Evolutionary conservation across 2,797 vertebrate genomes (phyloP).

Genomic region (Acanthurus leucopareius): DNA sequence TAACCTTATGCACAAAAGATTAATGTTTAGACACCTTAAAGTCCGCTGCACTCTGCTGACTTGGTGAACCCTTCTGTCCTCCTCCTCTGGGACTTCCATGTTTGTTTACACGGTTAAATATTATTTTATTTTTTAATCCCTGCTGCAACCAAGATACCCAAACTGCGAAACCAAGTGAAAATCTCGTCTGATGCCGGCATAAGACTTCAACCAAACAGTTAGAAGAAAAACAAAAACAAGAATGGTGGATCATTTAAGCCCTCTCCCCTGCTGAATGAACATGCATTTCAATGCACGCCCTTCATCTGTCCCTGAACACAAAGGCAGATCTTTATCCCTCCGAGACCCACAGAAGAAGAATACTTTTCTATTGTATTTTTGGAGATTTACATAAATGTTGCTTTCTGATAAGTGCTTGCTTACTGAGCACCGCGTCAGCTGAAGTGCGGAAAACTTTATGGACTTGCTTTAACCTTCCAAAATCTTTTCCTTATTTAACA

Average conservation of each 20-base stretch:
- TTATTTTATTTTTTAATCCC: conserved; percentile 24
- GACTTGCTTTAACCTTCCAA: conserved; percentile 42
- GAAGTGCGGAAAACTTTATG: conserved; percentile 25
- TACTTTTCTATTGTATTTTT: conserved; percentile 29
- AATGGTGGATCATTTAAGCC: conserved; percentile 25
- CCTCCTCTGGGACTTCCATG: background rate
- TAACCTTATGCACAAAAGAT: too few relatives aligned
- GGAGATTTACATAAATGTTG: conserved; percentile 55
- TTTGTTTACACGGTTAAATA: conserved; percentile 36
- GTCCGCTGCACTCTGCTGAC: conserved; percentile 14
- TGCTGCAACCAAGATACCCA: background rate
- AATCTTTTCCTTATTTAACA: conserved; percentile 13
- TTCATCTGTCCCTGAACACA: conserved; percentile 64
- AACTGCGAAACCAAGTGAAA: conserved; percentile 25
- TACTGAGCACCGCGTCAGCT: conserved; percentile 24
- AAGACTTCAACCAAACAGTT: conserved; percentile 19
- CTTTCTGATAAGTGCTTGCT: conserved; percentile 55
- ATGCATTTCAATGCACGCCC: conserved; percentile 34
- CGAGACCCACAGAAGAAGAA: conserved; percentile 45
- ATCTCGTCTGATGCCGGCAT: conserved; percentile 1
- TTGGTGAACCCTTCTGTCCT: conserved; percentile 14
- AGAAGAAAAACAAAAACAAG: background rate
- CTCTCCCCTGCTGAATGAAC: conserved; percentile 6
- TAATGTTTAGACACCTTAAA: background rate
- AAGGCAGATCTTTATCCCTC: conserved; percentile 58